phyloP scores from a whole-genome alignment of 1,140 invertebrate genomes.

The Rhopalosiphum maidis region DNA sequence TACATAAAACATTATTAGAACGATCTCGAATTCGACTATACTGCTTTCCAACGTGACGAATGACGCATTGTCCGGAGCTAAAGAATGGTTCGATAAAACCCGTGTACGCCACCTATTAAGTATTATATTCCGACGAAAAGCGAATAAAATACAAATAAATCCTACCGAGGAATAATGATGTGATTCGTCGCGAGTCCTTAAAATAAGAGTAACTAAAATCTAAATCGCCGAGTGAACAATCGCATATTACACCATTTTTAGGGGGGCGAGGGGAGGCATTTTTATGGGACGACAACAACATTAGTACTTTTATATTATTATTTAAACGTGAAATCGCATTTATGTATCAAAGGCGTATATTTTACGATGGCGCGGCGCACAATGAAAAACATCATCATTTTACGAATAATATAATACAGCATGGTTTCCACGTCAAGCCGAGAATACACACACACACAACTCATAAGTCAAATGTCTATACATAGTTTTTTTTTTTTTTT shows the following conservation, averaged over 20 bases:
- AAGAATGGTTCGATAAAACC: neutral
- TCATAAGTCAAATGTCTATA: neutral
- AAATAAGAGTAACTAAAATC: slow-evolving; percentile 3
- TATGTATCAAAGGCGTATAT: neutral
- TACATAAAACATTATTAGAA: neutral
- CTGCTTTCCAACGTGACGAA: slow-evolving; percentile 13
- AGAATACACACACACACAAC: neutral
- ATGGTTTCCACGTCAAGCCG: neutral
- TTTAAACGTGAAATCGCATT: neutral
- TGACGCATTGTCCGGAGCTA: neutral
- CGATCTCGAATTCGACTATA: slow-evolving; percentile 2
- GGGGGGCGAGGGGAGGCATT: neutral
- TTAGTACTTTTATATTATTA: neutral
- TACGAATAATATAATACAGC: slow-evolving; percentile 20
- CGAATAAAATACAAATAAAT: slow-evolving; percentile 9
- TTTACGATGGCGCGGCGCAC: neutral
- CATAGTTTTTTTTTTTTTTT: neutral
- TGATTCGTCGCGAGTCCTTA: neutral
- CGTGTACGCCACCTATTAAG: neutral
- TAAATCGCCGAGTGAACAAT: neutral
- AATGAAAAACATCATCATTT: slow-evolving; percentile 15
- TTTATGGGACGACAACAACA: neutral
- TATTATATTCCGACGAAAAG: neutral
- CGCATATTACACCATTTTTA: neutral
- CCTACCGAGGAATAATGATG: neutral